Evolutionary conservation across 92 coral and sea anemone species (phyloP).

Genomic region (Porites cylindrica): DNA sequence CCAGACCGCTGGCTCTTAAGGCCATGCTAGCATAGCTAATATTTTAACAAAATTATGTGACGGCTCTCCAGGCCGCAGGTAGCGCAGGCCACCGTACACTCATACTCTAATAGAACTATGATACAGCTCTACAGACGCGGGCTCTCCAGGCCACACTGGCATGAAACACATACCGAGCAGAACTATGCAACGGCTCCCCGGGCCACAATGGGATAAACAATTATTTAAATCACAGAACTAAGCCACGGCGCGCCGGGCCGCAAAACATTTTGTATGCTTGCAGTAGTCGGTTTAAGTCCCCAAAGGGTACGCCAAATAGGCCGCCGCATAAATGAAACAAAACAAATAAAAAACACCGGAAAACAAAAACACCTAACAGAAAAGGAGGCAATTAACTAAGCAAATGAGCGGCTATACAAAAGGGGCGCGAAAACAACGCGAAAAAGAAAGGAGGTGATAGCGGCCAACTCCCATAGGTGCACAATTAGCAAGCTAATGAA

Average conservation of each 20-base stretch:
- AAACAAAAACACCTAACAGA: slow-evolving; percentile 12
- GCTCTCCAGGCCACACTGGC: slow-evolving; percentile 11
- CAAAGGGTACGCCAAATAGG: slow-evolving; percentile 6
- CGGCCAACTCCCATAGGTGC: slow-evolving; percentile 6
- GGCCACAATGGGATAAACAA: slow-evolving; percentile 11
- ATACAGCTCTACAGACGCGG: slow-evolving; percentile 1
- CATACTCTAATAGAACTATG: not conserved
- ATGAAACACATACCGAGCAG: not conserved
- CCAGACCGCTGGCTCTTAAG: too few relatives aligned
- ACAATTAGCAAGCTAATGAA: slow-evolving; percentile 2
- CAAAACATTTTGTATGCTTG: not conserved
- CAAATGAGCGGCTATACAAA: not conserved
- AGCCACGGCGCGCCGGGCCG: slow-evolving; percentile 16
- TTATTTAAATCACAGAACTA: slow-evolving; percentile 1
- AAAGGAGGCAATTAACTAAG: slow-evolving; percentile 21
- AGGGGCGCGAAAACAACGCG: slow-evolving; percentile 12
- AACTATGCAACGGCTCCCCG: slow-evolving; percentile 21
- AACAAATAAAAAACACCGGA: not conserved
- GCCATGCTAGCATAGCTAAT: too few relatives aligned
- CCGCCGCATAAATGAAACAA: too few relatives aligned
- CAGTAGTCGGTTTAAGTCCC: slow-evolving; percentile 4
- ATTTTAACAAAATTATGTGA: too few relatives aligned
- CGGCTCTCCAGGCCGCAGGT: slow-evolving; percentile 8
- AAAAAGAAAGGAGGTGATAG: slow-evolving; percentile 8
- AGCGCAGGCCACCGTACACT: too few relatives aligned